Base-by-base conservation (phyloP, 2,888 invertebrate genomes). In the Cheilosia pagana region DNA sequence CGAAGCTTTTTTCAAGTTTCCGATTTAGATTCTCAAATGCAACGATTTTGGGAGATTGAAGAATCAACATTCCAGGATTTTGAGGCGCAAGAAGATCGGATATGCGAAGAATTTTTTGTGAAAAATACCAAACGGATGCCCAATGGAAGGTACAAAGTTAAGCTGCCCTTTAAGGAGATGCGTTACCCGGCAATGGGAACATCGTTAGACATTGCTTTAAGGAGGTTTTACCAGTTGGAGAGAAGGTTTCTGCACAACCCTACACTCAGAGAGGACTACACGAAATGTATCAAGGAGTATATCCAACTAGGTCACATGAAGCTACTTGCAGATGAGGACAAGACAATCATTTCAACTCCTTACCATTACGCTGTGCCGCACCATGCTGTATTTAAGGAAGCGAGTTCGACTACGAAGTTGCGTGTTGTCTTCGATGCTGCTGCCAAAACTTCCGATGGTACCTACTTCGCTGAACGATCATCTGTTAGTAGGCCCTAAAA, bases 21-120 rank as follows among this genome's bases (percentile, higher is more conserved):
- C 0, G 72, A 72, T 2, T 2, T 72, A 7, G 19, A 41, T 16
- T 12, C 16, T 4, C 72, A 62, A 43, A 19, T 72, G 23, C 25
- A 53, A 35, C 52, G 14, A 7, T 72, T 72, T 62, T 62, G 43
- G 53, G 62, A 45, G 14, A 72, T 72, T 7, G 62, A 72, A 28
- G 53, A 62, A 43, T 14, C 6, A 41, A 53, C 67, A 0, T 52
- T 52, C 25, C 19, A 43, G 43, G 16, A 43, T 43, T 43, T 43
- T 6, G 5, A 25, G 10, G 59, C 16, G 25, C 14, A 23, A 41
- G 25, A 52, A 59, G 19, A 12, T 35, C 12, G 39, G 39, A 39
- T 31, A 57, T 57, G 57, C 35, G 57, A 57, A 57, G 35, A 35
- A 19, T 39, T 43, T 23, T 19, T 53, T 52, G 21, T 23, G 41